phyloP scores from a whole-genome alignment of 2,888 invertebrate genomes.

The Tricholauxania praeusta region DNA sequence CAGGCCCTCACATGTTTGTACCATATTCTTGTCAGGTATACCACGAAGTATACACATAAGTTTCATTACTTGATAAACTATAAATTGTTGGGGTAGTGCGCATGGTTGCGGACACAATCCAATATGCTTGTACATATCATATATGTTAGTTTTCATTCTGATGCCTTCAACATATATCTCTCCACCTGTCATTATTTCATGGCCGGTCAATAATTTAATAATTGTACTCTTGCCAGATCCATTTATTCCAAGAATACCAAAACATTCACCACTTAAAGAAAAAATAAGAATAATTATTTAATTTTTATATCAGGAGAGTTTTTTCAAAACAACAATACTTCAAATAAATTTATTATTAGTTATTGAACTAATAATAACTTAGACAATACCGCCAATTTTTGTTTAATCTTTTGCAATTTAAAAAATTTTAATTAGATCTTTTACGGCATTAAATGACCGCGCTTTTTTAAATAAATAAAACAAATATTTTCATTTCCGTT shows the following conservation, averaged over 20 bases:
- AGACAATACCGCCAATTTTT: no score
- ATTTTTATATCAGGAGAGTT: no score
- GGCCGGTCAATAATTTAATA: slow-evolving; percentile 90
- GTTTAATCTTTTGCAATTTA: no score
- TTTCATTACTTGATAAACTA: slow-evolving; percentile 76
- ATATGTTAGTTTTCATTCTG: slow-evolving; percentile 70
- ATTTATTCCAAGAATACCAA: slow-evolving; percentile 84
- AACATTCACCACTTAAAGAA: slow-evolving; percentile 75
- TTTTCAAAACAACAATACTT: no score
- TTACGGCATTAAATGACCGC: no score
- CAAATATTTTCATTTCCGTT: no score
- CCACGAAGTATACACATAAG: slow-evolving; percentile 76
- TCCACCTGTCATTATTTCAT: slow-evolving; percentile 77
- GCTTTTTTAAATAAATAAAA: no score
- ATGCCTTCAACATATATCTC: slow-evolving; percentile 76
- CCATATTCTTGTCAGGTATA: slow-evolving; percentile 66
- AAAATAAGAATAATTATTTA: no score
- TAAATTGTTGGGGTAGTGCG: slow-evolving; percentile 76
- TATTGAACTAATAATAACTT: no score
- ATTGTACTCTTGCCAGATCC: slow-evolving; percentile 90
- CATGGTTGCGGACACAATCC: slow-evolving; percentile 83
- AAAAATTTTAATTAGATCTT: no score
- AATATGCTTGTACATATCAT: slow-evolving; percentile 72
- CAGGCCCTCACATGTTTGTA: slow-evolving; percentile 50
- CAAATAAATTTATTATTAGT: no score